Percentiles rank a stretch among this genome's conserved stretches.
phyloP scores from a whole-genome alignment of 1,140 invertebrate species.

The Trichomalopsis sarcophagae region DNA sequence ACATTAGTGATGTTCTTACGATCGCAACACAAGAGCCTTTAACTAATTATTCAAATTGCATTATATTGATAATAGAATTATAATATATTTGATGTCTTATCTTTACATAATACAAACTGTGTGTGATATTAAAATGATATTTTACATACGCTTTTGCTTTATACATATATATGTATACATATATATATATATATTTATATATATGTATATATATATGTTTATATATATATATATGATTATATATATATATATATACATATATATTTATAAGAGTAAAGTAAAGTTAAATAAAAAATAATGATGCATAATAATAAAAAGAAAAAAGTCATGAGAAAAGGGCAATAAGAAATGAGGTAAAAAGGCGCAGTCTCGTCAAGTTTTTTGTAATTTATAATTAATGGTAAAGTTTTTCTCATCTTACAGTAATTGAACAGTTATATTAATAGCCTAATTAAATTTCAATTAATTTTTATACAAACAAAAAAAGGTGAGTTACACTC shows the following conservation, averaged over 20 bases:
- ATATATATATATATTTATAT: too few species aligned
- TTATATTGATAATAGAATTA: conserved; percentile 31
- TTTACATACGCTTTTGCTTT: conserved; percentile 23
- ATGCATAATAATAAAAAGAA: not conserved
- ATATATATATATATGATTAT: too few species aligned
- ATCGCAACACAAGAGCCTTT: conserved; percentile 38
- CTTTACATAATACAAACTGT: conserved; percentile 31
- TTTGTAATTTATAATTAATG: conserved; percentile 72
- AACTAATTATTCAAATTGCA: conserved; percentile 43
- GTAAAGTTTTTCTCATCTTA: conserved; percentile 70
- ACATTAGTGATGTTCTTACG: conserved; percentile 40
- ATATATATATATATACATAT: too few species aligned
- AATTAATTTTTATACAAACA: conserved; percentile 71
- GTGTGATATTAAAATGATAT: conserved; percentile 38
- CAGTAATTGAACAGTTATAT: conserved; percentile 71
- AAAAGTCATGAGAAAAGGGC: not conserved
- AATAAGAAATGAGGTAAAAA: conserved; percentile 38
- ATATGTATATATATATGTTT: too few species aligned
- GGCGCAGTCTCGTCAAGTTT: conserved; percentile 53
- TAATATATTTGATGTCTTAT: conserved; percentile 32
- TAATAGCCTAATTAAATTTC: conserved; percentile 71
- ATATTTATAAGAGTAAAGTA: not conserved
- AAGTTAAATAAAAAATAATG: conserved; percentile 6
- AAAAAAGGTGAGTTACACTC: conserved; percentile 69
- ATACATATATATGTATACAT: too few species aligned